phyloP scores from a whole-genome alignment of 2,888 invertebrate genomes.

The Lomographa bimaculata region DNA sequence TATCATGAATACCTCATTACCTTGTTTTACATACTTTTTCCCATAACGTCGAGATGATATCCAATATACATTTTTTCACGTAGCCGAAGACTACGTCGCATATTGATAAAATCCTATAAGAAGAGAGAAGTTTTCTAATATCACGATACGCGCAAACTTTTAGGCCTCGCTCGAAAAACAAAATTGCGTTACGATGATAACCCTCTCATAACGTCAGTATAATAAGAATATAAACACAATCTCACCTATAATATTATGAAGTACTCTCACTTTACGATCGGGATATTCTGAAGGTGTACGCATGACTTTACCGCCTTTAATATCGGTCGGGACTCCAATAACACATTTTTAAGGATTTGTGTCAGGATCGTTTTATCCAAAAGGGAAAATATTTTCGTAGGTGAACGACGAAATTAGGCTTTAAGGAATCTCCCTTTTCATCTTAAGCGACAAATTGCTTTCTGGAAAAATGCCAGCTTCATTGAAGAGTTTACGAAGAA shows the following conservation, averaged over 20 bases:
- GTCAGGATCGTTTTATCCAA: slow-evolving; percentile 54
- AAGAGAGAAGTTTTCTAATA: slow-evolving; percentile 21
- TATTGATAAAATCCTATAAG: slow-evolving; percentile 24
- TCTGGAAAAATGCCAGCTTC: slow-evolving; percentile 26
- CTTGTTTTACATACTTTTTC: slow-evolving; percentile 2
- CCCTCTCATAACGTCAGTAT: slow-evolving; percentile 30
- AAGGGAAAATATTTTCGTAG: slow-evolving; percentile 54
- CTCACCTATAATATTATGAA: slow-evolving; percentile 40
- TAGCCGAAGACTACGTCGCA: slow-evolving; percentile 14
- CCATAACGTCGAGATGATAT: slow-evolving; percentile 4
- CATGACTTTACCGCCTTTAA: slow-evolving; percentile 43
- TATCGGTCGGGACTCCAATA: slow-evolving; percentile 51
- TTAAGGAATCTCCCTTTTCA: slow-evolving; percentile 46
- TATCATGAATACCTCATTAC: too few species aligned
- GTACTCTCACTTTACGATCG: slow-evolving; percentile 36
- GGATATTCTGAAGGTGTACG: slow-evolving; percentile 34
- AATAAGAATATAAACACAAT: slow-evolving; percentile 35
- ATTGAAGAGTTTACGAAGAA: slow-evolving; percentile 17
- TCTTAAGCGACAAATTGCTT: slow-evolving; percentile 47
- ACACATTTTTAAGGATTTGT: slow-evolving; percentile 65
- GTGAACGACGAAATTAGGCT: slow-evolving; percentile 51
- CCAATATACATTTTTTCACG: slow-evolving; percentile 19
- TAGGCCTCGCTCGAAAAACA: slow-evolving; percentile 18
- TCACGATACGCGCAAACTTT: slow-evolving; percentile 22
- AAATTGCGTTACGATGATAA: slow-evolving; percentile 28